Evolutionary conservation across 2,888 invertebrate genomes (phyloP).

Genomic region (Meganola albula): DNA sequence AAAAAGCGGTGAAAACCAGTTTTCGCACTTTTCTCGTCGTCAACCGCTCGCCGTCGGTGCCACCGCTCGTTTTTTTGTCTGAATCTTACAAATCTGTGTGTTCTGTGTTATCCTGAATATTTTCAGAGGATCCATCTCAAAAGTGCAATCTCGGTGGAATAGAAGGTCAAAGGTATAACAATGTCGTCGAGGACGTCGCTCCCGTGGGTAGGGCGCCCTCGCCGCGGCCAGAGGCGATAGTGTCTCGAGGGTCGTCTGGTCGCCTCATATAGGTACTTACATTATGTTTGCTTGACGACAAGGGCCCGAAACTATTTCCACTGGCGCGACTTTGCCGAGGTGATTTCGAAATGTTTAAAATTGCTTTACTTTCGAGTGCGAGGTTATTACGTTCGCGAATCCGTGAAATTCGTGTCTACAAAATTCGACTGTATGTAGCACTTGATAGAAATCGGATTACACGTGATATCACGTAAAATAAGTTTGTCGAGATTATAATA

Average conservation of each 20-base stretch:
- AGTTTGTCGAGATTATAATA: constrained; percentile 51
- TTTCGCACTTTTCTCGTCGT: constrained; percentile 62
- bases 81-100: constrained; percentile 34
- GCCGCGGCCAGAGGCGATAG: constrained; percentile 13
- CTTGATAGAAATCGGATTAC: constrained; percentile 39
- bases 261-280: constrained; percentile 31
- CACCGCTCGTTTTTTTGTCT: constrained; percentile 50
- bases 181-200: constrained; percentile 14
- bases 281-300: constrained; percentile 32
- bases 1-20: constrained; percentile 72
- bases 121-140: constrained; percentile 33
- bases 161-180: too few relatives aligned
- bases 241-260: constrained; percentile 24
- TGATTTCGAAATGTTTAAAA: constrained; percentile 47
- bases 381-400: constrained; percentile 29
- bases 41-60: constrained; percentile 21
- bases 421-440: constrained; percentile 37
- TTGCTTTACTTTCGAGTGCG: constrained; percentile 46
- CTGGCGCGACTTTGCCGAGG: constrained; percentile 43
- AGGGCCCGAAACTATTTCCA: constrained; percentile 37
- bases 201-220: constrained; percentile 5
- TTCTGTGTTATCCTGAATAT: constrained; percentile 29
- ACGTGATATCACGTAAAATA: constrained; percentile 41
- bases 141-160: constrained; percentile 19
- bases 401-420: constrained; percentile 29